Evolutionary conservation across 2,888 invertebrate species (phyloP), one percentile per base, ranked within the genome.

Genomic region (Omphaloscelis lunosa): DNA sequence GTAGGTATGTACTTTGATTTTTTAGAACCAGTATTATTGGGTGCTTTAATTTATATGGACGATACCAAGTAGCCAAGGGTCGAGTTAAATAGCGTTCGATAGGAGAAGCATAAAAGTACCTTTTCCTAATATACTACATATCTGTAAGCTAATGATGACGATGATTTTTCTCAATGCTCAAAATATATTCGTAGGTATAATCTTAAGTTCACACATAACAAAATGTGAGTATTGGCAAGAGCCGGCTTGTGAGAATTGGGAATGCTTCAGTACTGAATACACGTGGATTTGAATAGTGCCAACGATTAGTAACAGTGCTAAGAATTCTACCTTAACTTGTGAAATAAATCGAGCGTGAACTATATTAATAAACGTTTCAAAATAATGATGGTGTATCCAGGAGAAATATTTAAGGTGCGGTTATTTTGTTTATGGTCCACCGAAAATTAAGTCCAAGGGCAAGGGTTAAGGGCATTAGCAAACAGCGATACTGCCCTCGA

Each of bases 261-360:
- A 71, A 72, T 71, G 77, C 41, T 71, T 72, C 63, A 45, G 6
- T 34, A 63, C 58, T 63, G 39, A 61, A 82, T 48, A 74, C 83
- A 83, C 83, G 85, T 84, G 85, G 61, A 39, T 59, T 78, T 59
- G 68, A 62, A 20, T 65, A 65, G 74, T 84, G 83, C 83, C 83
- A 84, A 85, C 63, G 74, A 41, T 82, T 66, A 62, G 74, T 74
- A 68, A 71, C 82, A 71, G 61, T 69, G 39, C 48, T 74, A n/a
- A 82, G 15, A 74, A 65, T 56, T 53, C n/a, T 69, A 51, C 61
- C 61, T 74, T 63, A 71, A 15, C 53, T 69, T 23, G 48, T 48
- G 41, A 85, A 72, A 34, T 58, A 59, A 78, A 78, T 85, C 61
- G 34, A 68, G 69, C 51, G 39, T 71, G 58, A 76, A 83, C 11